Evolutionary conservation across 2,888 invertebrate species (phyloP), one percentile per base, ranked within the genome.

Genomic region (Notocelia uddmanniana): DNA sequence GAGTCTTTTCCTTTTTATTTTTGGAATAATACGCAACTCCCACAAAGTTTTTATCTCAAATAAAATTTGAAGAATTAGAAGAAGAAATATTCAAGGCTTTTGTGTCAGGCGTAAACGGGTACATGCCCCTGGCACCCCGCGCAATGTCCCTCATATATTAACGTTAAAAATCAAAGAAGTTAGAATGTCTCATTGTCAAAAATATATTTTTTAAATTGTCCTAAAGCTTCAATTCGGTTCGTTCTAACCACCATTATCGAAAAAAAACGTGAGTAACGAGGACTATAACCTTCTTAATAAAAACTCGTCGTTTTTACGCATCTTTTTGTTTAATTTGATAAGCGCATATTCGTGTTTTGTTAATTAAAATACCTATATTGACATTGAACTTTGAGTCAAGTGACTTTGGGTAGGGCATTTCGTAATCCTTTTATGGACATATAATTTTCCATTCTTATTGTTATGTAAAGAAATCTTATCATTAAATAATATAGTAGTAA

Each of bases 281-380:
- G 26, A 26, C 26, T 26, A 26, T 41, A 41, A 41, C 41, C 41
- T 15, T 41, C 3, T 15, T 26, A 26, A 26, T 3, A 41, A 41
- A 41, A 41, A 15, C n/a, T 41, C 59, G 21, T 45, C 41, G 73
- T 75, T 75, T 74, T 74, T 59, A 50, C 45, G 9, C 13, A 41
- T 48, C 34, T n/a, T 34, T 48, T 55, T 59, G 45, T 70, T 57
- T 48, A 54, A 19, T 50, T 26, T 31, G 15, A 52, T 54, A 64
- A 63, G 31, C 34, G 52, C 21, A 19, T 50, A 34, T 13, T 34
- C 48, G 3, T 50, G 19, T 52, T 63, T 48, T 9, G 13, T 26
- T 52, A 54, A 64, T 54, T 64, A 64, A 54, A 37, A 54, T 34
- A 60, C 60, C 41, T 37, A 54, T 5, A 18, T 9, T 37, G 5